Evolutionary conservation across 2,888 invertebrate genomes (phyloP).

Genomic region (Torymus tubicola): DNA sequence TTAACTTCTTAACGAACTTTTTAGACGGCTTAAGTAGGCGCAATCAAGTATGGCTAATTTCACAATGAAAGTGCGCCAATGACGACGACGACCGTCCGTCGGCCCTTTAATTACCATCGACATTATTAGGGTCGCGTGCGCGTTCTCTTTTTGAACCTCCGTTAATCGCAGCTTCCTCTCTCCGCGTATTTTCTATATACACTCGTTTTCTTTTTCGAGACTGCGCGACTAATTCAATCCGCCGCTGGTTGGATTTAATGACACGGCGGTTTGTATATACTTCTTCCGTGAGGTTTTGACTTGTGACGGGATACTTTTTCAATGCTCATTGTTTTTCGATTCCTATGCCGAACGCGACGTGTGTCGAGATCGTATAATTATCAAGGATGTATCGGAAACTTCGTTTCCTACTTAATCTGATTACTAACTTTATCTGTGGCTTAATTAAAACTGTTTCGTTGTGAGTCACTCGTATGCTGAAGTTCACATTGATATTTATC

Average conservation of each 20-base stretch:
- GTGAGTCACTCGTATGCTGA: neutral
- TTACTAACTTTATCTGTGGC: neutral
- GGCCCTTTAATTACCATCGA: constrained; percentile 35
- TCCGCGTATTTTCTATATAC: neutral
- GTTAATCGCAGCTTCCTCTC: neutral
- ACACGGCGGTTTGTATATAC: constrained; percentile 14
- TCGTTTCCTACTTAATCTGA: neutral
- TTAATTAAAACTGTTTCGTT: neutral
- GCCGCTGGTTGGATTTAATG: constrained; percentile 35
- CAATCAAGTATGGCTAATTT: constrained; percentile 37
- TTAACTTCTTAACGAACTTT: constrained; percentile 47
- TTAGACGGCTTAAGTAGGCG: constrained; percentile 44
- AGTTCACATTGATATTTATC: too few species aligned
- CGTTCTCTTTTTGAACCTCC: neutral
- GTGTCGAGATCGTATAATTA: neutral
- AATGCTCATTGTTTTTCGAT: constrained; percentile 17
- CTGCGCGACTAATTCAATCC: constrained; percentile 31
- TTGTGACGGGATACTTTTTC: neutral
- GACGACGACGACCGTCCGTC: constrained; percentile 3
- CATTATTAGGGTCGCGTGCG: constrained; percentile 27
- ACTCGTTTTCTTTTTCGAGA: neutral
- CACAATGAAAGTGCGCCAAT: constrained; percentile 33
- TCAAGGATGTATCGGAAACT: neutral
- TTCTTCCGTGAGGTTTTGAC: neutral
- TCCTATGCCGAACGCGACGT: neutral